phyloP scores from a whole-genome alignment of 2,113 vertebrate genomes.

The Heptranchias perlo region DNA sequence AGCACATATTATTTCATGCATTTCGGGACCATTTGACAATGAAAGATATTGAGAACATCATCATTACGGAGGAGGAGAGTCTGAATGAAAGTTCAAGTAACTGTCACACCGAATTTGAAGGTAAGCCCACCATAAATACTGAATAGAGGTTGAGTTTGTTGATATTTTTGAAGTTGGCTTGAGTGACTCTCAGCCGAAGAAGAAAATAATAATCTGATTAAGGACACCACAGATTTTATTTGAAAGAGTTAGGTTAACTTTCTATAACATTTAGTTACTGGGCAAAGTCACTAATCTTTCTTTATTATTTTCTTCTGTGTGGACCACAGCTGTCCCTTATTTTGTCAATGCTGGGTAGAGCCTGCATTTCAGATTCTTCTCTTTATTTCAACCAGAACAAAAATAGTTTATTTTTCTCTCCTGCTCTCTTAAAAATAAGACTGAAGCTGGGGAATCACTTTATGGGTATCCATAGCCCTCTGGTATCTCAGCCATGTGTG shows the following conservation, averaged over 20 bases:
- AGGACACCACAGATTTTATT: not conserved
- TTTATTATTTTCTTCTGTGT: not conserved
- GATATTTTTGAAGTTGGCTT: not conserved
- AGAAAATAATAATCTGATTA: not conserved
- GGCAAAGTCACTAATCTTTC: not conserved
- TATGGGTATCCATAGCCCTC: not conserved
- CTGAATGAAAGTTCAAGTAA: constrained; percentile 91
- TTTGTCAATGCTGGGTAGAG: no score
- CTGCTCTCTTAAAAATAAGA: not conserved
- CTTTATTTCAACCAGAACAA: not conserved
- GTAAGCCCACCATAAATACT: constrained; percentile 41
- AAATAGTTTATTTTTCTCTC: not conserved
- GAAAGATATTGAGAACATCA: constrained; percentile 99
- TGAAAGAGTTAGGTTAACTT: not conserved
- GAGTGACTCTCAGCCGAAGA: not conserved
- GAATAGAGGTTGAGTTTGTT: not conserved
- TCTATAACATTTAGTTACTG: not conserved
- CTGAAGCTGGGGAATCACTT: not conserved
- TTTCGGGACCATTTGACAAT: constrained; percentile 96
- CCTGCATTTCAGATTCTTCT: not conserved
- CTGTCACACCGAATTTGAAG: constrained; percentile 93
- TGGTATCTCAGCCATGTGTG: not conserved
- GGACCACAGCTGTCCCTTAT: not conserved
- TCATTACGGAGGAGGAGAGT: constrained; percentile 95
- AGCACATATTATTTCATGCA: constrained; percentile 95